These are phyloP conservation scores for Synanthedon formicaeformis DNA, from an alignment of 2,888 invertebrate genomes.

Conservation along the genomic window DNA sequence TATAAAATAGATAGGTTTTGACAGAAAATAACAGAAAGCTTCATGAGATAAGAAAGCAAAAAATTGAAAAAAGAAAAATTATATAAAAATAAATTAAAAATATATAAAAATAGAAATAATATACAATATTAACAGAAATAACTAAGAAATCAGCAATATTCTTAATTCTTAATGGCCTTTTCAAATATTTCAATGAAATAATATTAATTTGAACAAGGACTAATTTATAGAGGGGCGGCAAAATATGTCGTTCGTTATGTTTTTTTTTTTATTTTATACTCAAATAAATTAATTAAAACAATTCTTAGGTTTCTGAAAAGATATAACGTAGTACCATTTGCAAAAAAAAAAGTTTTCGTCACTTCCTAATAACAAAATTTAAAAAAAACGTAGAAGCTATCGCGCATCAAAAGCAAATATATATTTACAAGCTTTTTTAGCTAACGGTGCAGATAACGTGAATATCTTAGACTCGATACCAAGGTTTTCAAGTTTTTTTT, in stretches of 20 bases:
- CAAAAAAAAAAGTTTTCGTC: conserved; percentile 17
- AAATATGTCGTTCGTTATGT: conserved; percentile 23
- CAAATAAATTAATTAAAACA: conserved; percentile 67
- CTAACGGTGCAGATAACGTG: conserved; percentile 42
- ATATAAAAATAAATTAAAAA: no score
- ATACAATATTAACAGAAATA: no score
- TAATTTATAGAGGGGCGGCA: conserved; percentile 21
- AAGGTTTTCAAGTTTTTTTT: no score
- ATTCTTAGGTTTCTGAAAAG: conserved; percentile 63
- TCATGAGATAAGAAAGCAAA: no score
- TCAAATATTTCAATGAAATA: background rate
- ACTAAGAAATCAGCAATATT: no score
- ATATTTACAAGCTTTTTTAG: conserved; percentile 47
- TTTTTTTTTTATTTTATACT: conserved; percentile 39
- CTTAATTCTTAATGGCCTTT: no score
- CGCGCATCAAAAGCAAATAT: conserved; percentile 8
- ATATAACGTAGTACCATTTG: conserved; percentile 31
- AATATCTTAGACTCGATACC: background rate
- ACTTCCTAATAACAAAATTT: conserved; percentile 7
- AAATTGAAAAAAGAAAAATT: no score
- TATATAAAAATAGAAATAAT: no score
- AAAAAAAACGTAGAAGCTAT: background rate
- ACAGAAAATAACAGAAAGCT: no score
- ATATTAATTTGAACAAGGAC: background rate
- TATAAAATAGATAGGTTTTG: no score